A percentile compares a stretch with the other conserved stretches of the same genome.
phyloP scores from a whole-genome alignment of 2,113 vertebrate species.

The Cyphomyrus discorhynchus region DNA sequence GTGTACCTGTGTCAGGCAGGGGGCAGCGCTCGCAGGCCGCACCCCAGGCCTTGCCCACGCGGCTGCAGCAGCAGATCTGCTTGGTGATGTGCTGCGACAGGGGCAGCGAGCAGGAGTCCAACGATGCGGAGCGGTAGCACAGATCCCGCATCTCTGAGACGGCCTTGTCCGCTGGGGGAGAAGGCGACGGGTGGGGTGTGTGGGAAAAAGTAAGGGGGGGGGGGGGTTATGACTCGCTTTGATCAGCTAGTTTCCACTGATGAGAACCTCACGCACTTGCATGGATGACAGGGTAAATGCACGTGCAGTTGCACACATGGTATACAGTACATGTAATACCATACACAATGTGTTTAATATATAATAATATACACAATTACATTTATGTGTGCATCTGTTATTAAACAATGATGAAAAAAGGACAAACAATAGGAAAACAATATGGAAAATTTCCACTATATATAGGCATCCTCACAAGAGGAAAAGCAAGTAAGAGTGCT shows the following conservation, averaged over 20 bases:
- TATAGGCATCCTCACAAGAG: not conserved
- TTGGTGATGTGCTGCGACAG: constrained; percentile 61
- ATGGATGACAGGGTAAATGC: not conserved
- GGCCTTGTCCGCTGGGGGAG: constrained; percentile 77
- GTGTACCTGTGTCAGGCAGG: constrained; percentile 57
- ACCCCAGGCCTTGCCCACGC: constrained; percentile 67
- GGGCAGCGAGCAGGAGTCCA: constrained; percentile 46
- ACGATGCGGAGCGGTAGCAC: constrained; percentile 57
- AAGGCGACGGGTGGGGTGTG: not conserved
- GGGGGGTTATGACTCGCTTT: not conserved
- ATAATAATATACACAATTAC: not conserved
- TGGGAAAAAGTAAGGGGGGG: not conserved
- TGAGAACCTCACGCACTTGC: not conserved
- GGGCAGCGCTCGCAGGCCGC: constrained; percentile 59
- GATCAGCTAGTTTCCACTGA: not conserved
- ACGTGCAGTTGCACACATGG: not conserved
- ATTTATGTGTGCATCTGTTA: not conserved
- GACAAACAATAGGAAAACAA: not conserved
- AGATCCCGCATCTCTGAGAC: constrained; percentile 73
- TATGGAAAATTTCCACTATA: not conserved
- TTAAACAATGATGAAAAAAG: not conserved
- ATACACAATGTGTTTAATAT: not conserved
- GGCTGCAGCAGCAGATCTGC: constrained; percentile 71
- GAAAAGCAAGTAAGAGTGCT: not conserved
- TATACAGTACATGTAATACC: not conserved